phyloP scores from a whole-genome alignment of 92 coral and sea anemone genomes.

The Plumapathes pennacea region DNA sequence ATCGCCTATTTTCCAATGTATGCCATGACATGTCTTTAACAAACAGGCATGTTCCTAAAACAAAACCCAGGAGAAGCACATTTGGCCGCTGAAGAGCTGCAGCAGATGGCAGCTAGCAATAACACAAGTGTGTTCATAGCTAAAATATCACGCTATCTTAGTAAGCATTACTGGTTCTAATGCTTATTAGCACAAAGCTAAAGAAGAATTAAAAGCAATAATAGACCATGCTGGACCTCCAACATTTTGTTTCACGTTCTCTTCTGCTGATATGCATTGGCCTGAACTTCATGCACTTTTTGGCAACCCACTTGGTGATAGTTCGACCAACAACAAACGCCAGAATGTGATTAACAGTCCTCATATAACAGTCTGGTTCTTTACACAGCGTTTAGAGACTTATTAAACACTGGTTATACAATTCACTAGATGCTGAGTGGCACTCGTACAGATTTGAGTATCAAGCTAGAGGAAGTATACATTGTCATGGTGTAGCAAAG shows the following conservation, averaged over 20 bases:
- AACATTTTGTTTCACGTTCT: slow-evolving; percentile 53
- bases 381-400: slow-evolving; percentile 66
- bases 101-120: slow-evolving; percentile 28
- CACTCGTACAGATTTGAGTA: slow-evolving; percentile 83
- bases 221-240: slow-evolving; percentile 45
- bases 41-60: slow-evolving; percentile 16
- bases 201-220: slow-evolving; percentile 36
- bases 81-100: slow-evolving; percentile 45
- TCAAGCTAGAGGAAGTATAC: slow-evolving; percentile 77
- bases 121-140: slow-evolving; percentile 19
- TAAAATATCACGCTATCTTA: slow-evolving; percentile 40
- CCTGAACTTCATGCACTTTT: slow-evolving; percentile 6
- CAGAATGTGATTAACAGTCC: slow-evolving; percentile 35
- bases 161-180: slow-evolving; percentile 30
- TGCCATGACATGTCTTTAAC: no score
- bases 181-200: slow-evolving; percentile 50
- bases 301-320: slow-evolving; percentile 1
- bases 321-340: slow-evolving; percentile 16
- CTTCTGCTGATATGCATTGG: slow-evolving; percentile 27
- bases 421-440: slow-evolving; percentile 74
- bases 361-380: slow-evolving; percentile 57
- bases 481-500: slow-evolving; percentile 77
- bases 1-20: no score
- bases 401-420: slow-evolving; percentile 69
- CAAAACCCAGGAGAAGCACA: slow-evolving; percentile 24